phyloP scores from a whole-genome alignment of 2,888 invertebrate genomes.

The Heliconius hortense region DNA sequence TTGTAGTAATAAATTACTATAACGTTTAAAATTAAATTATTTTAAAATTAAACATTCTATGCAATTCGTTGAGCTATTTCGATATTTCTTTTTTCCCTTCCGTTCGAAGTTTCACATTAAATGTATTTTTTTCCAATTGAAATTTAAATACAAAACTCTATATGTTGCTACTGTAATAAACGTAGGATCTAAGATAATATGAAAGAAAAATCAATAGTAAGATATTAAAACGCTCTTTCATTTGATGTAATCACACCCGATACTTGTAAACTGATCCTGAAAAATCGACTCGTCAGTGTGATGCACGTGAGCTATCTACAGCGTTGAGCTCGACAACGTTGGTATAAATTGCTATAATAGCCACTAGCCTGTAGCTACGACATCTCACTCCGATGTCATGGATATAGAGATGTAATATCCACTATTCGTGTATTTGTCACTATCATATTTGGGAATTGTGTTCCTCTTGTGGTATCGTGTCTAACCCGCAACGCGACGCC shows the following conservation, averaged over 20 bases:
- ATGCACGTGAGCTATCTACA: conserved; percentile 49
- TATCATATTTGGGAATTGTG: background rate
- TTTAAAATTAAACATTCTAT: no score
- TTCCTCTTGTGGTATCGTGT: background rate
- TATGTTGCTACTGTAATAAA: background rate
- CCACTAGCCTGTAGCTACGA: conserved; percentile 25
- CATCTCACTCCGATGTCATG: conserved; percentile 23
- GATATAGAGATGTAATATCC: background rate
- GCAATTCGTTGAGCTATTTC: no score
- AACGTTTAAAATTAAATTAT: no score
- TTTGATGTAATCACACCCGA: conserved; percentile 7
- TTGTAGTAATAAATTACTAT: no score
- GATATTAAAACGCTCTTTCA: background rate
- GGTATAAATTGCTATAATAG: conserved; percentile 38
- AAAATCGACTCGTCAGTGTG: conserved; percentile 58
- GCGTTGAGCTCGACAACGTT: conserved; percentile 8
- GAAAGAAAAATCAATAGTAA: no score
- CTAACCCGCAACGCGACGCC: no score
- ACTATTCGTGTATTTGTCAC: background rate
- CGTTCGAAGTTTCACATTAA: background rate
- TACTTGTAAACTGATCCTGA: conserved; percentile 57
- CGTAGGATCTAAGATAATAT: background rate
- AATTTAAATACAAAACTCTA: background rate
- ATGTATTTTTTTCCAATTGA: background rate
- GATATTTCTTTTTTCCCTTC: no score